phyloP scores from a whole-genome alignment of 37 sponge, comb jelly and placozoan species.

The Cliona cf. orientalis region DNA sequence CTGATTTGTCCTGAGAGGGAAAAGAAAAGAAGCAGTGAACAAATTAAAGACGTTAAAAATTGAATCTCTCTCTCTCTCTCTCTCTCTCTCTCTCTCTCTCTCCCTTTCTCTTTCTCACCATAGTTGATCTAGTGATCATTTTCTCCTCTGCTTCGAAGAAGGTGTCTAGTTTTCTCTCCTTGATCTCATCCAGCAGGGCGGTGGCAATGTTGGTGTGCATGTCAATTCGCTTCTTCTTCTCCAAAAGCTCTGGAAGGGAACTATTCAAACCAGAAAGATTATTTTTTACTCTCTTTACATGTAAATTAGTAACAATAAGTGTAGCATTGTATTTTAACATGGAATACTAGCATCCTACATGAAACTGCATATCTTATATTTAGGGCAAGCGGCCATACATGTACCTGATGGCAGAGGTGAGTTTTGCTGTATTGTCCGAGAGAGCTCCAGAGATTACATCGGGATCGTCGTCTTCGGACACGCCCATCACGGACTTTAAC shows the following conservation, averaged over 20 bases:
- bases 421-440: conserved; percentile 81
- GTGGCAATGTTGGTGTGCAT: conserved; percentile 99
- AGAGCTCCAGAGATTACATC: conserved; percentile 59
- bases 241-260: conserved; percentile 94
- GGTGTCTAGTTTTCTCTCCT: conserved; percentile 86
- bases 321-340: neutral
- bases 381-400: neutral
- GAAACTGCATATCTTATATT: neutral
- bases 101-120: conserved; percentile 66
- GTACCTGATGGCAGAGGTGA: conserved; percentile 87
- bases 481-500: conserved; percentile 90
- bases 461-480: conserved; percentile 74
- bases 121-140: conserved; percentile 88
- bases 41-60: neutral
- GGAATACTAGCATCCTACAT: neutral
- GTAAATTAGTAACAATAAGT: neutral
- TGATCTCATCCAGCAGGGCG: conserved; percentile 90
- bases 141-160: conserved; percentile 98
- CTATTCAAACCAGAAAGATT: conserved; percentile 32
- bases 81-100: conserved; percentile 18
- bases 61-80: conserved; percentile 41
- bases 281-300: neutral
- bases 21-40: neutral
- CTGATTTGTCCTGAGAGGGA: conserved; percentile 70
- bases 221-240: conserved; percentile 94